A percentile compares a stretch with the other conserved stretches of the same genome.
These are phyloP conservation scores for Eristalis tenax DNA, from an alignment of 2,888 invertebrate genomes.

Conservation along the genomic window DNA sequence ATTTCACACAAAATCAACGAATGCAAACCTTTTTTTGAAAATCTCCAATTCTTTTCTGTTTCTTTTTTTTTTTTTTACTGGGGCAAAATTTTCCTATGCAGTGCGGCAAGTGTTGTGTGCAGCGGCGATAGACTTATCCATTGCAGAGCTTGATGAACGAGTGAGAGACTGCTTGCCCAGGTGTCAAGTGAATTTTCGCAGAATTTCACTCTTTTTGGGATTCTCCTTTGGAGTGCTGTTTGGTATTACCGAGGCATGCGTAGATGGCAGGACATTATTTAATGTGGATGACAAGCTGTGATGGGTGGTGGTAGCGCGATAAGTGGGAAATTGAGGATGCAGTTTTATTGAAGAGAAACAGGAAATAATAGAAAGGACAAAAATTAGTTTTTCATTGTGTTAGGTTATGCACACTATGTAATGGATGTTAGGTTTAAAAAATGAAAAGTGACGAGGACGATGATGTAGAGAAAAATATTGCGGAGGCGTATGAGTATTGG, in stretches of 20 bases:
- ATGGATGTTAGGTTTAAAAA: conserved; percentile 18
- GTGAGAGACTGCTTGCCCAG: conserved; percentile 46
- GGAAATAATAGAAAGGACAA: neutral
- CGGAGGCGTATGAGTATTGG: conserved; percentile 39
- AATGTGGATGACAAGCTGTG: conserved; percentile 23
- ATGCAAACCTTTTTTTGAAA: conserved; percentile 6
- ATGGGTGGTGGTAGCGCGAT: neutral
- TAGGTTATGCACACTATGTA: conserved; percentile 49
- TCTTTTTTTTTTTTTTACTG: neutral
- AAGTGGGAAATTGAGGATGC: conserved; percentile 25
- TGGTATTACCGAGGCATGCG: conserved; percentile 51
- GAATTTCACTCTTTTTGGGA: conserved; percentile 22
- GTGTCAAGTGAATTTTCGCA: conserved; percentile 58
- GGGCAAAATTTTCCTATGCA: conserved; percentile 20
- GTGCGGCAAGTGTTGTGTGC: conserved; percentile 31
- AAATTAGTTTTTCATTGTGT: conserved; percentile 46
- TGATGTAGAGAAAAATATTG: neutral
- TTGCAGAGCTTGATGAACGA: conserved; percentile 59
- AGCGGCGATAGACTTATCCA: conserved; percentile 58
- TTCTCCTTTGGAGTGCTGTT: conserved; percentile 29
- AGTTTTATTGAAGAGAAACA: neutral
- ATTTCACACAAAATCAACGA: neutral
- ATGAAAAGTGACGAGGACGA: neutral
- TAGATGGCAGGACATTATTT: conserved; percentile 14
- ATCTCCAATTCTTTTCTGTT: neutral